Percentiles rank a stretch among this genome's conserved stretches.
Evolutionary conservation across 2,113 vertebrate species (phyloP).

Genomic region (Channa maculata): DNA sequence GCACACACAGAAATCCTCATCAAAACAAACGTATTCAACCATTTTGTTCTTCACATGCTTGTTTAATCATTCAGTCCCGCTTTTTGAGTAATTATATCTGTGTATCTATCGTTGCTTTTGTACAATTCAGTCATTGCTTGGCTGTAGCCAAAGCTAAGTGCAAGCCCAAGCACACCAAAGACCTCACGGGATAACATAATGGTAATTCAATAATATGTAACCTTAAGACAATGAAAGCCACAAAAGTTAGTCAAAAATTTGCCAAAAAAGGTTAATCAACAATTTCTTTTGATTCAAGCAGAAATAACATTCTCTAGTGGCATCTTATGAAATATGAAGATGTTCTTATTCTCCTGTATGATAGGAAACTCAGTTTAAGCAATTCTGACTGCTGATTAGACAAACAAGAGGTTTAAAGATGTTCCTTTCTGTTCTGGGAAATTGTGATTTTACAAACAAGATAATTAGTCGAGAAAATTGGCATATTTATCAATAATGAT

Average conservation of each 20-base stretch:
- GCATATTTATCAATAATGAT: not conserved
- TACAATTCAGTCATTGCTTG: not conserved
- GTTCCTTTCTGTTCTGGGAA: not conserved
- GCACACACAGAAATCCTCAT: no score
- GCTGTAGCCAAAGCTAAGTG: constrained; percentile 1
- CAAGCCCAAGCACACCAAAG: constrained; percentile 30
- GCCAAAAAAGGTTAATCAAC: no score
- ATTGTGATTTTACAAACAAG: not conserved
- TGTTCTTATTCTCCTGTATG: no score
- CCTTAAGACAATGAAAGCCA: no score
- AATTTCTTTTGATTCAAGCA: no score
- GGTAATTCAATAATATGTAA: not conserved
- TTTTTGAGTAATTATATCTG: not conserved
- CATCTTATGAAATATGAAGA: no score
- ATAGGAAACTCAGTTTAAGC: no score
- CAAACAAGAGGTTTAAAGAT: not conserved
- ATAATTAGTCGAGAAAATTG: not conserved
- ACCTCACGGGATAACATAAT: constrained; percentile 13
- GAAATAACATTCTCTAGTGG: no score
- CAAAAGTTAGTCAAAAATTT: no score
- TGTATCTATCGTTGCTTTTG: constrained; percentile 14
- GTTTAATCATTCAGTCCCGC: no score
- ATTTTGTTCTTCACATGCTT: not conserved
- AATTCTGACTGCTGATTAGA: not conserved
- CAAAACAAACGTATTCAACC: not conserved